Base-by-base conservation (phyloP, 2,113 vertebrate species). In the Cercocebus atys region DNA sequence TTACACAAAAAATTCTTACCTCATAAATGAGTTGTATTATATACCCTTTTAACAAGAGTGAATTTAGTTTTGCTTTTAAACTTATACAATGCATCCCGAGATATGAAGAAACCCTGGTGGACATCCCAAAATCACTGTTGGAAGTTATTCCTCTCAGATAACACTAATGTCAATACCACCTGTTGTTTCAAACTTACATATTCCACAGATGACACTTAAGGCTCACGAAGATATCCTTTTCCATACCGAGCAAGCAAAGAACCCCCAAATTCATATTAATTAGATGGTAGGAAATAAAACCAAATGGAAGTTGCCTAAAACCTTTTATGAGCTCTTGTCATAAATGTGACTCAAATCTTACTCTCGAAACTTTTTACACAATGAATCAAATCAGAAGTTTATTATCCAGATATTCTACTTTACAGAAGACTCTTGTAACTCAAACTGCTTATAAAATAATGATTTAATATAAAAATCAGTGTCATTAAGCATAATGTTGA, bases 401-500 rank as follows among this genome's bases (percentile, higher is more conserved):
- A 64, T 13, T 9, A 0, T 57, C 38, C 38, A 38, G 27, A 79
- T 78, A 9, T 35, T 68, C 64, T 27, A 50, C 75, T 75, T 43
- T 1, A 57, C 32, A 35, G 70, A 78, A 85, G 81, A 52, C 6
- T 3, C 55, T 43, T 17, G 40, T 6, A 50, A 32, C 52, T 27
- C 80, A 59, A 78, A 57, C 43, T 35, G 38, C 94, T 75, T 52
- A 52, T 57, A 25, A 20, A 75, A 35, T 9, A 18, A 45, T 10
- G 27, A 23, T n/a, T 73, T 14, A 52, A 79, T 7, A n/a, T 61
- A 82, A 86, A 97, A 78, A 75, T 73, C 72, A 23, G n/a, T 3
- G 75, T 72, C 90, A 85, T 17, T 47, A 75, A 93, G 52, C 98
- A 81, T 17, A 90, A 76, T 20, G 76, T 61, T 68, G 57, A 97